Conservation (phyloP, 1,140 invertebrate species). For the Drosophila lini region DNA sequence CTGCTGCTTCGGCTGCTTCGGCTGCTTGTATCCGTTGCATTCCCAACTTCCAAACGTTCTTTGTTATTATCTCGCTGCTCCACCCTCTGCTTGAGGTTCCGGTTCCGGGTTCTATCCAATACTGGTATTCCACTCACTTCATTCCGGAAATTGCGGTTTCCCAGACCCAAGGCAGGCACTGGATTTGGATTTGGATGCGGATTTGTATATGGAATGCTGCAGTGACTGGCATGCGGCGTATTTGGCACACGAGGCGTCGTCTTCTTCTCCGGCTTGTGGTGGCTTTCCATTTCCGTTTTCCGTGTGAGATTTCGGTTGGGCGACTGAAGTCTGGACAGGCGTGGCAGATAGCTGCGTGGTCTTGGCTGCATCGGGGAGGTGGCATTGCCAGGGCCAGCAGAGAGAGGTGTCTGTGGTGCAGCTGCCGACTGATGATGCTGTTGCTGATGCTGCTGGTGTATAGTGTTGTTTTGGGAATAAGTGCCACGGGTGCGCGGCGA, state of each 20-base stretch:
- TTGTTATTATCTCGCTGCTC: background rate
- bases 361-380: background rate
- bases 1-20: constrained; percentile 27
- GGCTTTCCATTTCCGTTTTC: background rate
- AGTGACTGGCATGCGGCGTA: constrained; percentile 26
- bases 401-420: background rate
- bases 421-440: too few relatives aligned
- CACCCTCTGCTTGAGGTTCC: background rate
- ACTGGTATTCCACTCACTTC: background rate
- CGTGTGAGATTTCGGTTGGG: constrained; percentile 4
- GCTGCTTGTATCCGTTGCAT: background rate
- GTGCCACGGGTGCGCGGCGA: background rate
- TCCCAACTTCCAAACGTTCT: background rate
- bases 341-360: constrained; percentile 42
- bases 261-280: background rate
- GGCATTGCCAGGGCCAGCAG: background rate
- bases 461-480: too few relatives aligned
- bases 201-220: background rate
- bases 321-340: constrained; percentile 25
- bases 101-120: background rate
- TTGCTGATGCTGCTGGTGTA: background rate
- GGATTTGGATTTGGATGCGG: too few relatives aligned
- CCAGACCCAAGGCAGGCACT: too few relatives aligned
- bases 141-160: background rate
- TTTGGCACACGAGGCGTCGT: background rate